Conservation (phyloP, 1,140 invertebrate genomes). For the Ostrea denselamellosa region DNA sequence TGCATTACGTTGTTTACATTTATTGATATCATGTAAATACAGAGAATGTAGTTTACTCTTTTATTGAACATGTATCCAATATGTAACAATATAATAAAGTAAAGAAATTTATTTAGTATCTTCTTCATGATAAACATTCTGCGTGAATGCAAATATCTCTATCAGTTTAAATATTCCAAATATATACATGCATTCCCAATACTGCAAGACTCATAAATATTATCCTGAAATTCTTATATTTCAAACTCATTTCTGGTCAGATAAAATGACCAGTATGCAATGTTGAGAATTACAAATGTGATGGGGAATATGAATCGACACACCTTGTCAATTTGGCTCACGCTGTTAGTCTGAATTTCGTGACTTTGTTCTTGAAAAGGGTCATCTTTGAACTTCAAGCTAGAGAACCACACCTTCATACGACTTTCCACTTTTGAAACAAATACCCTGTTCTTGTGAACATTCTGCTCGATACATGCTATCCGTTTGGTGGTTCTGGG, state of each 20-base stretch:
- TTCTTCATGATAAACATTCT: background rate
- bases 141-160: too few species aligned
- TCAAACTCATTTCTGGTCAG: constrained; percentile 14
- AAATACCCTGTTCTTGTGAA: constrained; percentile 46
- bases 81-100: background rate
- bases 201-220: background rate
- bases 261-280: constrained; percentile 78
- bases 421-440: constrained; percentile 43
- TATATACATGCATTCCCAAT: too few species aligned
- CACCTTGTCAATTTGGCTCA: constrained; percentile 81
- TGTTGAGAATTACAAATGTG: constrained; percentile 79
- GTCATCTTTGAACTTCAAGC: constrained; percentile 44
- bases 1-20: background rate
- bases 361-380: constrained; percentile 41
- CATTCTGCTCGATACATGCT: background rate
- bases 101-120: background rate
- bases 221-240: background rate
- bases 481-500: background rate
- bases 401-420: constrained; percentile 44
- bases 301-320: constrained; percentile 80
- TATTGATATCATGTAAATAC: background rate
- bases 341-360: constrained; percentile 65
- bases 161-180: too few species aligned
- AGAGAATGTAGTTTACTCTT: background rate
- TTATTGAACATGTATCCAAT: background rate